Base-by-base conservation (phyloP, 2,113 vertebrate genomes). In the Pongo abelii region DNA sequence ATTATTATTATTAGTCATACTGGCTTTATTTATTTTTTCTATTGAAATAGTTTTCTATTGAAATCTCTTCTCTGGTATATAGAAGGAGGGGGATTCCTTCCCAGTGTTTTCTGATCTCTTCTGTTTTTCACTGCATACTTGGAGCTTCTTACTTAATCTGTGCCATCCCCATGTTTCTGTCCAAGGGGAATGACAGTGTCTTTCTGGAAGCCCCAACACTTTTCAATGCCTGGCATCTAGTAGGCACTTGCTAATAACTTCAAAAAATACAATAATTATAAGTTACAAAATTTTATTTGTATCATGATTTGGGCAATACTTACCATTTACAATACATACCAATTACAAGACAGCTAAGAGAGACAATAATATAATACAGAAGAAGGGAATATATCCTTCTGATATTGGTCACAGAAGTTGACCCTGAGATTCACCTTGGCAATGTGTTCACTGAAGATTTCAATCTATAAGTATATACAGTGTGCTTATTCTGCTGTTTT, bases 381-480 rank as follows among this genome's bases (percentile, higher is more conserved):
- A 46, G 5, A 11, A 79, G 23, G 83, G 81, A 64, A 67, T 14
- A 18, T 14, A 27, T 25, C 46, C 23, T 85, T 38, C 74, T 55
- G 38, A 78, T 23, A 25, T 1, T 70, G 84, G 14, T 35, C 87
- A 57, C 7, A 22, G 13, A 75, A 22, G 23, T 1, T 50, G 38
- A 93, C 30, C 13, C 38, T 10, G 9, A 59, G 59, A 48, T 25
- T 79, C 27, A 69, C 38, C 85, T 84, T 78, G 52, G 46, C 23
- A 23, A 7, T 27, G 11, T n/a, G 12, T 38, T 93, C 61, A 0
- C 52, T 57, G 5, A 40, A 43, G 69, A 79, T 12, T 69, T n/a
- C 27, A 75, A 40, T 23, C 46, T 77, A 32, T 32, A 69, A 35
- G 6, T 12, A 4, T 3, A 16, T 0, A 6, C 6, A 8, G 1